A percentile compares a stretch with the other conserved stretches of the same genome.
phyloP scores from a whole-genome alignment of 2,797 vertebrate species.

The Graptemys geographica region DNA sequence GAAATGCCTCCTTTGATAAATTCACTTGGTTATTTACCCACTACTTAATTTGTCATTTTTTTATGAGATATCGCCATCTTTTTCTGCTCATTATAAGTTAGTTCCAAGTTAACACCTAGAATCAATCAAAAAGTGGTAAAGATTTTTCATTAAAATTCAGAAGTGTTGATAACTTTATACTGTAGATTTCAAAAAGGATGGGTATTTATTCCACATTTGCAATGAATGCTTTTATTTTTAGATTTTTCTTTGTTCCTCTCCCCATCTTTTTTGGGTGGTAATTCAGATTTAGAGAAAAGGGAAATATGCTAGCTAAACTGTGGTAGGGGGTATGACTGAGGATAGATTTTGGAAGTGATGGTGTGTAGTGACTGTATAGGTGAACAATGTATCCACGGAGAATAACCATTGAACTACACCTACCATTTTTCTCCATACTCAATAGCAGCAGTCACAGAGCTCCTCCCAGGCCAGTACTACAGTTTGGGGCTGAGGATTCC shows the following conservation, averaged over 20 bases:
- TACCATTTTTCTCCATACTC: not conserved
- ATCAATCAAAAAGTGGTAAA: not conserved
- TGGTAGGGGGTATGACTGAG: no score
- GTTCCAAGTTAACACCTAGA: not conserved
- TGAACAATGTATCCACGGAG: not conserved
- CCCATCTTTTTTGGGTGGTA: no score
- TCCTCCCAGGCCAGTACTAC: not conserved
- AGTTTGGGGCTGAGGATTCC: not conserved
- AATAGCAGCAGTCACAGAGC: not conserved
- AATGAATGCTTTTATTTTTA: no score
- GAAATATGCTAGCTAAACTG: not conserved
- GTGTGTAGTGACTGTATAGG: not conserved
- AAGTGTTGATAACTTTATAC: not conserved
- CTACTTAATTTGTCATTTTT: not conserved
- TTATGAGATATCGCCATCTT: not conserved
- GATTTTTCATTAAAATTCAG: not conserved
- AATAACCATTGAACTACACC: not conserved
- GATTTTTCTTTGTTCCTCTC: no score
- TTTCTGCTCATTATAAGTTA: slow-evolving; percentile 19
- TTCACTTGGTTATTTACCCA: not conserved
- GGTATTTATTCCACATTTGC: no score
- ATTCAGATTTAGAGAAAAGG: not conserved
- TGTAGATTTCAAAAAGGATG: not conserved
- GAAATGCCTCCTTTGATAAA: not conserved
- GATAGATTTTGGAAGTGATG: not conserved